Evolutionary conservation across 1,140 invertebrate genomes (phyloP).

Genomic region (Bombus cullumanus): DNA sequence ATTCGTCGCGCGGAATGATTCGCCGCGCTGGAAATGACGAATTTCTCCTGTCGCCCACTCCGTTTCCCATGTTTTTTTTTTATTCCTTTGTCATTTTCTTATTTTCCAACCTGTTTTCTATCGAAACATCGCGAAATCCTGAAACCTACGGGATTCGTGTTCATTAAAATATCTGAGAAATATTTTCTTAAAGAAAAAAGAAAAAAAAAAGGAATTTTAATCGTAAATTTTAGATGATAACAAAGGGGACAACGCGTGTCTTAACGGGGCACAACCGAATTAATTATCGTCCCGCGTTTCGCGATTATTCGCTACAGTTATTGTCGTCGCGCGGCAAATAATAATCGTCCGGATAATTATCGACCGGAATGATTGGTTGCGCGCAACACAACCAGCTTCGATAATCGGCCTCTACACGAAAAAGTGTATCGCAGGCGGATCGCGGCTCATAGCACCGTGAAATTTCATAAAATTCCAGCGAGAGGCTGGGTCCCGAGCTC

Average conservation of each 20-base stretch:
- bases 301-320: conserved; percentile 33
- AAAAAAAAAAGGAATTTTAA: background rate
- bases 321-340: conserved; percentile 1
- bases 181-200: too few species aligned
- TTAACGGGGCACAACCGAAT: background rate
- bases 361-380: background rate
- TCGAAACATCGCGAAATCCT: background rate
- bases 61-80: background rate
- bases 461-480: conserved; percentile 7
- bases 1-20: conserved; percentile 1
- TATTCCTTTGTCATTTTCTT: background rate
- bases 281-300: conserved; percentile 22
- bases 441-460: background rate
- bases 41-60: background rate
- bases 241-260: background rate
- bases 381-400: background rate
- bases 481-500: background rate
- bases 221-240: background rate
- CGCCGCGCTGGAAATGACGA: background rate
- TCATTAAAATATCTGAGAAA: too few species aligned
- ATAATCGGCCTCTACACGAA: conserved; percentile 3
- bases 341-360: conserved; percentile 32
- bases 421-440: background rate
- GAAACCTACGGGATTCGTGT: too few species aligned
- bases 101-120: too few species aligned